Percentiles rank a stretch among this genome's conserved stretches.
Evolutionary conservation across 2,888 invertebrate species (phyloP).

Genomic region (Oasisia sp.): DNA sequence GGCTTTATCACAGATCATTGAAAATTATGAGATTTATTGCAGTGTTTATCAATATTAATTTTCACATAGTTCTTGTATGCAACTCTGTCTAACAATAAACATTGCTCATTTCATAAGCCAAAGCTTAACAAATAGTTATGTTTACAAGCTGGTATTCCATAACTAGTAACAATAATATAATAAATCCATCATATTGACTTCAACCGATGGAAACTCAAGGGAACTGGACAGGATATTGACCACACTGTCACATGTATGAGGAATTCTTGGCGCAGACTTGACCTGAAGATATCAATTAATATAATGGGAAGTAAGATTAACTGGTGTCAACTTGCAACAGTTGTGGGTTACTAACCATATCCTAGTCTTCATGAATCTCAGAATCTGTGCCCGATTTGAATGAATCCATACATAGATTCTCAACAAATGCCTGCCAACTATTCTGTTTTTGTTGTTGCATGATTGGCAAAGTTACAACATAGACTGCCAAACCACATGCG

Average conservation of each 20-base stretch:
- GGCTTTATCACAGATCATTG: neutral
- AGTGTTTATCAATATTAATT: neutral
- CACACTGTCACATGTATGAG: too few relatives aligned
- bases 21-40: neutral
- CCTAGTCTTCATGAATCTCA: neutral
- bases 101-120: neutral
- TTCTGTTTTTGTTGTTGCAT: neutral
- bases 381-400: neutral
- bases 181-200: too few relatives aligned
- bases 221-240: too few relatives aligned
- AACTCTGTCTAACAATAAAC: neutral
- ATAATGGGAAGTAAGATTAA: too few relatives aligned
- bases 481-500: neutral
- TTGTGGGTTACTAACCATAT: neutral
- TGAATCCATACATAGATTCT: neutral
- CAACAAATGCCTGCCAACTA: neutral
- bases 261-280: too few relatives aligned
- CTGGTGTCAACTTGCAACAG: neutral
- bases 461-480: neutral
- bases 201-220: too few relatives aligned
- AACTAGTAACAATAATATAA: neutral
- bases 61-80: neutral
- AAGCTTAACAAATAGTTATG: neutral
- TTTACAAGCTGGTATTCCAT: neutral
- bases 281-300: too few relatives aligned